Evolutionary conservation across 2,888 invertebrate species (phyloP), one percentile per base, ranked within the genome.

Genomic region (Ephialtes manifestator): DNA sequence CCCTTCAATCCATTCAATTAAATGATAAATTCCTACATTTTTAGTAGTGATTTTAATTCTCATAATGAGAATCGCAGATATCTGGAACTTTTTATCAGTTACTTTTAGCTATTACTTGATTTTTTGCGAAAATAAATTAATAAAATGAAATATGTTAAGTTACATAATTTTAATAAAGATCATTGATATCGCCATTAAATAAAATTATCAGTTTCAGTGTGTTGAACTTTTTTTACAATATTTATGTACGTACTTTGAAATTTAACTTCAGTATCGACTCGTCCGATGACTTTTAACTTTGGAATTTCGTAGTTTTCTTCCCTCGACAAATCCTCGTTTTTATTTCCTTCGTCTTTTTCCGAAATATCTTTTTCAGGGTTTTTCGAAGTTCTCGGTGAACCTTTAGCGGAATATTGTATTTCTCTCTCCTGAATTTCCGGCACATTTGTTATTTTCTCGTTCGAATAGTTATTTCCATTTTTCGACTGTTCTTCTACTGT

Each of bases 221-320:
- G n/a, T n/a, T n/a, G n/a, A n/a, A n/a, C n/a, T n/a, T n/a, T n/a
- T n/a, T n/a, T n/a, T n/a, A n/a, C n/a, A n/a, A 63, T 31, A n/a
- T n/a, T 35, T 2, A 28, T 31, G 13, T 7, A 94, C 95, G 94
- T 94, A 96, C 97, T 95, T 88, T 95, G 96, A 95, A 97, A 97
- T 91, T 94, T 95, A 90, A 96, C 96, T 89, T 96, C 95, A 71
- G 95, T 95, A 58, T 95, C 95, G 4, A 96, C 95, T 87, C 95
- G 94, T 13, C 97, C 97, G 58, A 96, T 90, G 83, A 96, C 94
- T 89, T 95, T 90, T 13, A 95, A 94, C 90, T 95, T 94, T 81
- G 93, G 89, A 70, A 92, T 81, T 67, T 89, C 87, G 70, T 91
- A 91, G 68, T 92, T 92, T 91, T 87, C 92, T 92, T 89, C 95